Base-by-base conservation (phyloP, 2,797 vertebrate genomes). In the Echeneis naucrates region DNA sequence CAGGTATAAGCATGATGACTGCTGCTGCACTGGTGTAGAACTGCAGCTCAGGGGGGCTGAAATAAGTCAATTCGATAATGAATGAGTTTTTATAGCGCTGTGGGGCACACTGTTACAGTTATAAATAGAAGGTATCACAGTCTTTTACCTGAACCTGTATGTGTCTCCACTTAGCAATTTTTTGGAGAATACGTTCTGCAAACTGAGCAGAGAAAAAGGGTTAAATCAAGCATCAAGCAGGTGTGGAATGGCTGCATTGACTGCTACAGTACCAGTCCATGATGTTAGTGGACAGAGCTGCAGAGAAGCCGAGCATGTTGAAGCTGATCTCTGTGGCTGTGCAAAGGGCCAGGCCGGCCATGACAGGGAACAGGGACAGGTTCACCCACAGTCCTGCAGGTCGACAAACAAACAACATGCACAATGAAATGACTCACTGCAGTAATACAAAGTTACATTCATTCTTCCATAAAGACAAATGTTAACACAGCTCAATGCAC, bases 161-260 rank as follows among this genome's bases (percentile, higher is more conserved):
- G 96, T 98, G 77, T 99, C 98, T 45, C 98, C 98, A 42, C 98
- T 98, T 16, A 99, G 95, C 0, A 99, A 94, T 44, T 99, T 99
- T 85, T 99, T 99, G 16, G 98, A 99, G 83, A 99, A 98, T 2
- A 99, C 98, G 0, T 99, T 99, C 90, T 99, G 98, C 90, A 99
- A 93, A 89, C 98, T 99, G 72, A 90, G 47, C n/a, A 80, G 37
- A 75, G 19, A 65, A 0, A 75, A 51, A 67, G 17, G 19, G 64
- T 89, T 75, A 78, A 8, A 55, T 1, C 27, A 42, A 71, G 60
- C 1, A 2, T 35, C 0, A 12, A 5, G 2, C 0, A 26, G 59
- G 16, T 17, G 37, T 24, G 23, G 50, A 6, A 16, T 0, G 11
- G 23, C 7, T 40, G 52, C 1, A 16, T 2, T 0, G 10, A 16